A percentile compares a stretch with the other conserved stretches of the same genome.
Evolutionary conservation across 2,888 invertebrate species (phyloP).

Genomic region (Hymenopus coronatus): DNA sequence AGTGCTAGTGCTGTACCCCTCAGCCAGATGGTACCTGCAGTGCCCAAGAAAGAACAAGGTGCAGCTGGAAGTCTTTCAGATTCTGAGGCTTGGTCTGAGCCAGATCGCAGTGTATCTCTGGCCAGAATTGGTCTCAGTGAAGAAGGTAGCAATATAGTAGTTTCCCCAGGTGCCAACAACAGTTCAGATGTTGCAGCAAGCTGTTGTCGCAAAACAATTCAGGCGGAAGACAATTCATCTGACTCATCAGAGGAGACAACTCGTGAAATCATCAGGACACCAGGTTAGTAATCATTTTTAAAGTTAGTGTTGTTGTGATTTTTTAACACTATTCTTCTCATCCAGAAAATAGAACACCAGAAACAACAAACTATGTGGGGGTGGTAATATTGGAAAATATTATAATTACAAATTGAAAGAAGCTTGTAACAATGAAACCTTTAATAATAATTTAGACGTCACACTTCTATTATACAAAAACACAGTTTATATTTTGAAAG

Average conservation of each 20-base stretch:
- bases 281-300: constrained; percentile 24
- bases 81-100: constrained; percentile 85
- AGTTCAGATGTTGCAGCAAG: not conserved
- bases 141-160: constrained; percentile 22
- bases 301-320: no score
- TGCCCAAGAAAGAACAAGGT: not conserved
- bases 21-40: not conserved
- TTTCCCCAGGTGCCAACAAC: not conserved
- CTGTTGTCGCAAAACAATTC: not conserved
- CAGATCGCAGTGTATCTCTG: constrained; percentile 75
- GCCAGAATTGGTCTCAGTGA: constrained; percentile 66
- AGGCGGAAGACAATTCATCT: constrained; percentile 25
- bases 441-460: no score
- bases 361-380: no score
- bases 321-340: no score
- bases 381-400: no score
- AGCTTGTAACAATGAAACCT: no score
- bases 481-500: no score
- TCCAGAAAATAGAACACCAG: no score
- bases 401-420: no score
- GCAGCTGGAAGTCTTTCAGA: constrained; percentile 53
- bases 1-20: constrained; percentile 20
- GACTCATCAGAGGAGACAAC: constrained; percentile 32
- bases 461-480: no score
- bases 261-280: constrained; percentile 29